Evolutionary conservation across 2,888 invertebrate species (phyloP).

Genomic region (Linnaemya tessellans): DNA sequence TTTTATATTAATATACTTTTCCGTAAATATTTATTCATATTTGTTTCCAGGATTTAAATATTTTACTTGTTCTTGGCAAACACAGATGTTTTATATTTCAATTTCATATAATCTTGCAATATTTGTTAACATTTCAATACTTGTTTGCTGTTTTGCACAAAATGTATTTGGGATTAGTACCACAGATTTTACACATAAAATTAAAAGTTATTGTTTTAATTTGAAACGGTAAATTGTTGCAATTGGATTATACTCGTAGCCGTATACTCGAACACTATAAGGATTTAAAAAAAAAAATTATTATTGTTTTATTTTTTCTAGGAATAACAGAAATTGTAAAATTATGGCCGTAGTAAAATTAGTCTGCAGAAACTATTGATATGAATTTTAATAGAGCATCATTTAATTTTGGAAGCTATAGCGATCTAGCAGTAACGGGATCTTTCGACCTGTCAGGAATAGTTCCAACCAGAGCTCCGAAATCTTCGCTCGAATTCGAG

Average conservation of each 20-base stretch:
- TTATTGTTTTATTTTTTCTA: background rate
- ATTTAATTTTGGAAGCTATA: background rate
- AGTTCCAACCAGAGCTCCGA: no score
- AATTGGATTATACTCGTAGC: conserved; percentile 40
- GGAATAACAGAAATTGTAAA: background rate
- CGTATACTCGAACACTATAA: background rate
- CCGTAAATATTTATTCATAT: no score
- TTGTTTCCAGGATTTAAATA: no score
- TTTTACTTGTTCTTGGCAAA: background rate
- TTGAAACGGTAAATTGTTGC: conserved; percentile 19
- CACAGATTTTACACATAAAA: background rate
- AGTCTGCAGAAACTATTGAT: background rate
- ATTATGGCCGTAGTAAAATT: background rate
- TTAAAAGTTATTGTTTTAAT: background rate
- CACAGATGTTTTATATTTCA: background rate
- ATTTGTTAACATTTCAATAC: background rate
- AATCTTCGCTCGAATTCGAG: no score
- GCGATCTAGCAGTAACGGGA: no score
- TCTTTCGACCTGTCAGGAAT: no score
- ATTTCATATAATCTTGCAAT: background rate
- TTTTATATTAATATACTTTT: no score
- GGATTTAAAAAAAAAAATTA: background rate
- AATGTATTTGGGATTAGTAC: background rate
- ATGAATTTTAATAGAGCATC: background rate
- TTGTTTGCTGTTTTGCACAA: background rate